Percentiles rank a stretch among this genome's conserved stretches.
Conservation (phyloP, 2,888 invertebrate genomes). For the Agrochola lota region DNA sequence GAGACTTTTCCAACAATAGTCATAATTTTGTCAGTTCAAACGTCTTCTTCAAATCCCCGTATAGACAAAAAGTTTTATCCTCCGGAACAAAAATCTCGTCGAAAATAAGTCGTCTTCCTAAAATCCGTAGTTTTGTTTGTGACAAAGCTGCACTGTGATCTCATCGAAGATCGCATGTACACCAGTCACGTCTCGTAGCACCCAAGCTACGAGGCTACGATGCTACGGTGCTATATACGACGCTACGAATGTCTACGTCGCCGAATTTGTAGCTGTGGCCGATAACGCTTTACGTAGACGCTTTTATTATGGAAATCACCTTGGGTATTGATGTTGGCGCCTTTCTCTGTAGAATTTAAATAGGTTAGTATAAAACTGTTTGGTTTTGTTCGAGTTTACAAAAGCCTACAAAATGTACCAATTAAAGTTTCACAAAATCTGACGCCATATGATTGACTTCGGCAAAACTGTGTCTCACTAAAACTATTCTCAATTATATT, state of each 20-base stretch:
- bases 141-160: conserved; percentile 62
- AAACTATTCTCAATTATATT: too few relatives aligned
- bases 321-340: conserved; percentile 31
- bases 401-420: background rate
- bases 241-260: conserved; percentile 60
- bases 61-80: conserved; percentile 28
- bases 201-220: conserved; percentile 49
- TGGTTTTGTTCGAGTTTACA: background rate
- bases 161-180: conserved; percentile 62
- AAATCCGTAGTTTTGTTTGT: conserved; percentile 59
- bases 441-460: background rate
- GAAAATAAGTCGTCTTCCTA: conserved; percentile 36
- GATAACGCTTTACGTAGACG: conserved; percentile 55
- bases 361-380: conserved; percentile 12
- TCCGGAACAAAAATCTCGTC: conserved; percentile 34
- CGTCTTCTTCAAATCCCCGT: conserved; percentile 8
- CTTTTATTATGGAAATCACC: conserved; percentile 58
- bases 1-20: background rate
- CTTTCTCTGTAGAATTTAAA: conserved; percentile 36
- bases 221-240: conserved; percentile 57
- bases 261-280: conserved; percentile 62
- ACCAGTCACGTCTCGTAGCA: conserved; percentile 63
- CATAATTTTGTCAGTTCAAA: background rate
- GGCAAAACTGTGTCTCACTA: background rate
- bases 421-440: background rate